A percentile compares a stretch with the other conserved stretches of the same genome.
These are phyloP conservation scores for Euura lappo DNA, from an alignment of 1,140 invertebrate genomes.

Conservation along the genomic window DNA sequence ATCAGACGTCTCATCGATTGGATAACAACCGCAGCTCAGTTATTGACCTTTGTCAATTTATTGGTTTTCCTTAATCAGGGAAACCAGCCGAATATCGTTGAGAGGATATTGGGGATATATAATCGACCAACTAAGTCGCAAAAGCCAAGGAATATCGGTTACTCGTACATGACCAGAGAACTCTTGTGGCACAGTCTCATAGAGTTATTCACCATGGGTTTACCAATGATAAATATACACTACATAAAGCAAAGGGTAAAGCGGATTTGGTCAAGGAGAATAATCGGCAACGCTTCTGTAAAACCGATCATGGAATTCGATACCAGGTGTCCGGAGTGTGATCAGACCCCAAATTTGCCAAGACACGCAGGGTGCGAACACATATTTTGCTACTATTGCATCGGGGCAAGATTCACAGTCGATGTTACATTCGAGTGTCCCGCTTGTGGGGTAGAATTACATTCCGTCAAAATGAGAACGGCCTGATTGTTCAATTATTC, in stretches of 20 bases:
- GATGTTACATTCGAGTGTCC: conserved; percentile 44
- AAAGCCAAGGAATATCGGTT: conserved; percentile 51
- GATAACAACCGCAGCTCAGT: conserved; percentile 30
- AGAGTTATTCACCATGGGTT: conserved; percentile 48
- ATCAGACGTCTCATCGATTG: conserved; percentile 34
- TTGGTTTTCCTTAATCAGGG: conserved; percentile 51
- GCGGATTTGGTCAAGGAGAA: conserved; percentile 31
- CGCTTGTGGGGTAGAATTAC: conserved; percentile 37
- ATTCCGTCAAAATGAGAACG: conserved; percentile 30
- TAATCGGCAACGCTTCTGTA: background rate
- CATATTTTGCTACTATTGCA: conserved; percentile 57
- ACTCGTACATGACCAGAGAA: conserved; percentile 58
- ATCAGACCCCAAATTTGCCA: conserved; percentile 49
- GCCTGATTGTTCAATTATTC: background rate
- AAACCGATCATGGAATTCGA: conserved; percentile 32
- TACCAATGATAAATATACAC: conserved; percentile 54
- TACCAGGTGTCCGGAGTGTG: conserved; percentile 49
- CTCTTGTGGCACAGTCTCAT: conserved; percentile 57
- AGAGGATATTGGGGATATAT: conserved; percentile 45
- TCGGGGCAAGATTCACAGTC: conserved; percentile 49
- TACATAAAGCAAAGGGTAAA: conserved; percentile 41
- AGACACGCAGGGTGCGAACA: conserved; percentile 52
- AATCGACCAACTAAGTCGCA: conserved; percentile 40
- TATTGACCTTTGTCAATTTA: conserved; percentile 50
- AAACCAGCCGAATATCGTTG: conserved; percentile 45